Conservation (phyloP, 2,797 vertebrate species). For the Australoheros facetus region DNA sequence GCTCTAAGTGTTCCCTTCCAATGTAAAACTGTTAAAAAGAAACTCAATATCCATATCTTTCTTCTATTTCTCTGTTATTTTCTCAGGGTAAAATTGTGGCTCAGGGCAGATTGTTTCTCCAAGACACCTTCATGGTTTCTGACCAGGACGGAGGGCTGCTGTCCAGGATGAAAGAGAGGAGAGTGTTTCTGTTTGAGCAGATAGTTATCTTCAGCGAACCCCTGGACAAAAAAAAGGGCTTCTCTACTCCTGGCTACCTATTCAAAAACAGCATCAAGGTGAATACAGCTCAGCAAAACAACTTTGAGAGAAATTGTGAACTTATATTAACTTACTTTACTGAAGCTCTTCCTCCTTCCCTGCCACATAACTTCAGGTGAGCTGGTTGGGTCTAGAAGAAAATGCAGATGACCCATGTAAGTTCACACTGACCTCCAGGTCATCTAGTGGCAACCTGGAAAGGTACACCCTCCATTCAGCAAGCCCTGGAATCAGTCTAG, state of each 20-base stretch:
- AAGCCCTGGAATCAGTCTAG: slow-evolving; percentile 88
- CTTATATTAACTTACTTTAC: not conserved
- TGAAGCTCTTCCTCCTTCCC: not conserved
- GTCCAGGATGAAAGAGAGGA: slow-evolving; percentile 95
- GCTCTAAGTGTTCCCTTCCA: not conserved
- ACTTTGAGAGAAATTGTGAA: not conserved
- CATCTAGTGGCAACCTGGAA: slow-evolving; percentile 87
- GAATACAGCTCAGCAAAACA: not conserved
- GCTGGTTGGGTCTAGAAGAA: slow-evolving; percentile 96
- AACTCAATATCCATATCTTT: not conserved
- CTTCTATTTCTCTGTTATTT: not conserved
- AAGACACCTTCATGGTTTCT: slow-evolving; percentile 96
- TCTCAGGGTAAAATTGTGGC: slow-evolving; percentile 97
- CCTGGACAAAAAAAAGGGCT: slow-evolving; percentile 98
- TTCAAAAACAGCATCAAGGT: slow-evolving; percentile 99
- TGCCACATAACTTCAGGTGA: slow-evolving; percentile 83
- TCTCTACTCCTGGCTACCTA: slow-evolving; percentile 95
- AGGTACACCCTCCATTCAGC: slow-evolving; percentile 90
- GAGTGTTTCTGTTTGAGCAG: slow-evolving; percentile 97
- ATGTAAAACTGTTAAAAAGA: not conserved
- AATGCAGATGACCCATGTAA: slow-evolving; percentile 96
- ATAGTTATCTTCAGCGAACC: slow-evolving; percentile 99
- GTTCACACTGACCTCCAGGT: slow-evolving; percentile 93
- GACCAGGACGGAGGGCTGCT: slow-evolving; percentile 93
- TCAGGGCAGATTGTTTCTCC: slow-evolving; percentile 94